These are phyloP conservation scores for Eupeodes luniger DNA, from an alignment of 2,888 invertebrate genomes.

Conservation along the genomic window DNA sequence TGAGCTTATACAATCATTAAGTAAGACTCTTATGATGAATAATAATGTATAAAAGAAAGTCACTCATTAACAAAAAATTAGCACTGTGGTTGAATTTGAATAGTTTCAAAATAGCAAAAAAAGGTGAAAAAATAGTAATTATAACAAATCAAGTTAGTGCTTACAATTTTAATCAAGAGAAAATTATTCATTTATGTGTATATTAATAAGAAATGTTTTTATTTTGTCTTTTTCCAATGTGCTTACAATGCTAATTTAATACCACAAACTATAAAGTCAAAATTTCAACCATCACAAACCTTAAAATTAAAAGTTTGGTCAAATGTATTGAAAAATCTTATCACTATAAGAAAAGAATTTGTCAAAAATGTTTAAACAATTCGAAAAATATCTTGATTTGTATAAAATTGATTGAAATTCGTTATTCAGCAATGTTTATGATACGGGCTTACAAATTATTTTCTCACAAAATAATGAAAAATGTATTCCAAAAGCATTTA, in stretches of 20 bases:
- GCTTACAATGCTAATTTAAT: constrained; percentile 15
- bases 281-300: no score
- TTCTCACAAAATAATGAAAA: background rate
- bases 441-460: constrained; percentile 17
- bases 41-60: background rate
- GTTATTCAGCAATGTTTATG: background rate
- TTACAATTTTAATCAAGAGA: background rate
- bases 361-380: background rate
- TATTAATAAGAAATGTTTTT: background rate
- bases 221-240: background rate
- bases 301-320: no score
- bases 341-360: no score
- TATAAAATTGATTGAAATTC: background rate
- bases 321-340: no score
- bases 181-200: background rate
- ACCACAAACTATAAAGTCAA: background rate
- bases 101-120: background rate
- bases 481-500: no score
- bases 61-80: background rate
- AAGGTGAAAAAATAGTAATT: background rate
- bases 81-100: background rate
- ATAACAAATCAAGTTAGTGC: background rate
- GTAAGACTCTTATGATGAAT: background rate
- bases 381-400: background rate
- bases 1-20: background rate